Conservation (phyloP, 2,888 invertebrate species). For the Volucella zonaria region DNA sequence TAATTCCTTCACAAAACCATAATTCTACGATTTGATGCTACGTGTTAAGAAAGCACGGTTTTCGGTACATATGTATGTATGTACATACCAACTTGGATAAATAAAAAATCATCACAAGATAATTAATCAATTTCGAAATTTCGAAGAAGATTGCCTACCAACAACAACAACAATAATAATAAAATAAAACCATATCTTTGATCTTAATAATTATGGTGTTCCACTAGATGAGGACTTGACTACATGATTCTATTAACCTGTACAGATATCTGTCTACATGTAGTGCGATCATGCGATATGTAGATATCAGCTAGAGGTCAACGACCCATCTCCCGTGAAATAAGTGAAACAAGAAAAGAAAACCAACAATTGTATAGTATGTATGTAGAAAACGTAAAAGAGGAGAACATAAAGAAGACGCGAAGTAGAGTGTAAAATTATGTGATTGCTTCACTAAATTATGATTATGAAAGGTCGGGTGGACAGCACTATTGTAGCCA, state of each 20-base stretch:
- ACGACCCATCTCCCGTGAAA: constrained; percentile 40
- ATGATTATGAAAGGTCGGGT: constrained; percentile 72
- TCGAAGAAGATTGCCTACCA: not conserved
- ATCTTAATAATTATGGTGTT: constrained; percentile 50
- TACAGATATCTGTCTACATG: constrained; percentile 17
- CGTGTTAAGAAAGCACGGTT: not conserved
- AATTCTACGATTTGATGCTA: not conserved
- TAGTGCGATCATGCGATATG: constrained; percentile 43
- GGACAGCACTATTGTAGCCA: constrained; percentile 21
- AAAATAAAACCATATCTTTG: constrained; percentile 16
- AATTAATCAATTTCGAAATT: constrained; percentile 32
- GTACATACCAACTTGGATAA: not conserved
- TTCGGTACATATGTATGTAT: no score
- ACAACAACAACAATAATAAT: no score
- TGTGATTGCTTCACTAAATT: constrained; percentile 73
- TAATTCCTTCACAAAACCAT: not conserved
- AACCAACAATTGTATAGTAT: constrained; percentile 53
- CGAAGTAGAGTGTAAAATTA: constrained; percentile 75
- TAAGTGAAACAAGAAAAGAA: constrained; percentile 44
- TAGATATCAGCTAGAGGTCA: constrained; percentile 43
- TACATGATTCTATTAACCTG: constrained; percentile 68
- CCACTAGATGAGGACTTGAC: constrained; percentile 28
- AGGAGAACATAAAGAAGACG: constrained; percentile 36
- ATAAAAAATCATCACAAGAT: constrained; percentile 7
- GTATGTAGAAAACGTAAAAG: constrained; percentile 60